These are phyloP conservation scores for Oryzias celebensis DNA, from an alignment of 2,113 vertebrate species.

Conservation along the genomic window DNA sequence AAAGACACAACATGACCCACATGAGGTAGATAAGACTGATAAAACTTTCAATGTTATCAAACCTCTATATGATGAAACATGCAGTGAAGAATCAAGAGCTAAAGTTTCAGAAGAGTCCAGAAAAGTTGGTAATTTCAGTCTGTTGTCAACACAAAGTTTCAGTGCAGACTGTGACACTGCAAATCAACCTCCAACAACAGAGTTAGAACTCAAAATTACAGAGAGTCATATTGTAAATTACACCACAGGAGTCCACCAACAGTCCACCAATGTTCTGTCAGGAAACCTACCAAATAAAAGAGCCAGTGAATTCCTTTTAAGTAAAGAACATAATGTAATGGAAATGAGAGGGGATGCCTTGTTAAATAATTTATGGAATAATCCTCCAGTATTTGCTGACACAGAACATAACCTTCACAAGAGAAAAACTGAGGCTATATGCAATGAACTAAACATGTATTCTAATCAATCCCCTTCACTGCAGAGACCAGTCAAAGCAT, in stretches of 20 bases:
- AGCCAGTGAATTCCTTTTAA: background rate
- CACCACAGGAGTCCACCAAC: background rate
- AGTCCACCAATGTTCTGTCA: constrained; percentile 11
- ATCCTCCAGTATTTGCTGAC: background rate
- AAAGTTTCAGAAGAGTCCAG: constrained; percentile 16
- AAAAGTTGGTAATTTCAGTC: background rate
- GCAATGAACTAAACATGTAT: constrained; percentile 1
- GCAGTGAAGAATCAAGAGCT: background rate
- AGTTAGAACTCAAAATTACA: constrained; percentile 7
- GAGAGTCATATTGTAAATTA: constrained; percentile 2
- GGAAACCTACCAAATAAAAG: constrained; percentile 9
- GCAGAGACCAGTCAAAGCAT: constrained; percentile 36
- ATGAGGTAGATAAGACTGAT: constrained; percentile 8
- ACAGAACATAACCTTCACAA: background rate
- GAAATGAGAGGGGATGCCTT: too few relatives aligned
- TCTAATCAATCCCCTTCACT: constrained; percentile 4
- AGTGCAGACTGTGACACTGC: constrained; percentile 5
- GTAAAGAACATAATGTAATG: constrained; percentile 12
- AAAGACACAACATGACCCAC: constrained; percentile 27
- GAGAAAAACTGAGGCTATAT: background rate
- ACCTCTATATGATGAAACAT: background rate
- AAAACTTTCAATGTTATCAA: constrained; percentile 17
- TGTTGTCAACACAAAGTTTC: too few relatives aligned
- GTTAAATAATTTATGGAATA: too few relatives aligned
- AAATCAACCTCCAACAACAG: background rate